Evolutionary conservation across 2,113 vertebrate genomes (phyloP).

Genomic region (Irena cyanogastra): DNA sequence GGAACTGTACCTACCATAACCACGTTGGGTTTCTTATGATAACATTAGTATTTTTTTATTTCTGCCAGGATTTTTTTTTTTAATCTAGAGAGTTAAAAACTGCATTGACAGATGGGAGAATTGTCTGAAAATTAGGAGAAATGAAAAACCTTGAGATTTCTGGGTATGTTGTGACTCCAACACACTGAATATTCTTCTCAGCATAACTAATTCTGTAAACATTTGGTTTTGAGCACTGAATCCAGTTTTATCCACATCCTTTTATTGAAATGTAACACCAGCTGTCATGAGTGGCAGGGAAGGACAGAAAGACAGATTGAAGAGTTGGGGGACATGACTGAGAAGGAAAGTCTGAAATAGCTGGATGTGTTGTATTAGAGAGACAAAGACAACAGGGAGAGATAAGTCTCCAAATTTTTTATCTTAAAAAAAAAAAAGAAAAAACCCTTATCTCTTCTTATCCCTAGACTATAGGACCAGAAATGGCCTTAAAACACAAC

Average conservation of each 20-base stretch:
- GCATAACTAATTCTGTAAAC: neutral
- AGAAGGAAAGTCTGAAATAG: neutral
- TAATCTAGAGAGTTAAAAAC: neutral
- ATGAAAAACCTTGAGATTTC: neutral
- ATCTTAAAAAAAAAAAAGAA: neutral
- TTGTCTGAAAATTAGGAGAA: neutral
- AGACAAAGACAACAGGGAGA: neutral
- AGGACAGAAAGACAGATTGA: neutral
- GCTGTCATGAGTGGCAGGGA: neutral
- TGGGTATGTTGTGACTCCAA: neutral
- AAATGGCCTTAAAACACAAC: neutral
- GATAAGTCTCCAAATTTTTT: neutral
- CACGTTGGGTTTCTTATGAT: neutral
- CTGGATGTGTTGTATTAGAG: neutral
- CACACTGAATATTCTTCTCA: neutral
- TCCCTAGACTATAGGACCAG: neutral
- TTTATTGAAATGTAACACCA: neutral
- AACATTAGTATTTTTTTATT: neutral
- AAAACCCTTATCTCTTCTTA: neutral
- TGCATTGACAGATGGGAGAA: neutral
- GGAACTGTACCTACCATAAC: neutral
- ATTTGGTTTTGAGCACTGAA: neutral
- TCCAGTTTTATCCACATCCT: neutral
- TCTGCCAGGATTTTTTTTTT: neutral
- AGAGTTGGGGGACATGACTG: neutral